Percentiles rank a stretch among this genome's conserved stretches.
Conservation (phyloP, 1,140 invertebrate genomes). For the Chelonus insularis region DNA sequence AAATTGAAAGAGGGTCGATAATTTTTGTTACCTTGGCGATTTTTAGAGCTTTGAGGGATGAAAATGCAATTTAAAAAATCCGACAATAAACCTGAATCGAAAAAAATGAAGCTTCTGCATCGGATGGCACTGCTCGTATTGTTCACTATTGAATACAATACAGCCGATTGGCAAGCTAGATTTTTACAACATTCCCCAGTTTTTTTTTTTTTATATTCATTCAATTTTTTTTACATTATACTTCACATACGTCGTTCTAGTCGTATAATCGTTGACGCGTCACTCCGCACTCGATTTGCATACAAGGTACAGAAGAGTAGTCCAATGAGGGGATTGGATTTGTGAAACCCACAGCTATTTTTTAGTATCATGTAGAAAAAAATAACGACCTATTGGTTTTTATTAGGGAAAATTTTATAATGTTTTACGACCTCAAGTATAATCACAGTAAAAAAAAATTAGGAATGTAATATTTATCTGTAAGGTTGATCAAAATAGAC, state of each 20-base stretch:
- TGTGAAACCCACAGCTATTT: slow-evolving; percentile 29
- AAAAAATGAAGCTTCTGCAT: slow-evolving; percentile 31
- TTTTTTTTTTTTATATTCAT: slow-evolving; percentile 43
- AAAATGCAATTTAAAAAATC: slow-evolving; percentile 56
- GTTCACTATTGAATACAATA: slow-evolving; percentile 52
- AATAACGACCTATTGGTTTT: background rate
- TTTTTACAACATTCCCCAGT: slow-evolving; percentile 51
- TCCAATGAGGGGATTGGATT: slow-evolving; percentile 37
- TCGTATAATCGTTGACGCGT: slow-evolving; percentile 55
- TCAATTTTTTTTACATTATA: slow-evolving; percentile 1
- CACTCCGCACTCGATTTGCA: slow-evolving; percentile 53
- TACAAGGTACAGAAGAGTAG: slow-evolving; percentile 41
- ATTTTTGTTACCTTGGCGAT: background rate
- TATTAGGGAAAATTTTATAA: too few species aligned
- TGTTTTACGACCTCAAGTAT: too few species aligned
- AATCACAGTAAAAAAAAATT: too few species aligned
- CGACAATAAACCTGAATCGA: slow-evolving; percentile 54
- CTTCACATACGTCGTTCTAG: slow-evolving; percentile 26
- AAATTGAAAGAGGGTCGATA: too few species aligned
- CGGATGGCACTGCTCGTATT: slow-evolving; percentile 41
- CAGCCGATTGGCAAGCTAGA: slow-evolving; percentile 52
- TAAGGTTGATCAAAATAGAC: too few species aligned
- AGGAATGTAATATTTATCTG: too few species aligned
- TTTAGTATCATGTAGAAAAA: background rate
- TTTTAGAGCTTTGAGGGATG: slow-evolving; percentile 23